A percentile compares a stretch with the other conserved stretches of the same genome.
These are phyloP conservation scores for Eupithecia insigniata DNA, from an alignment of 2,888 invertebrate species.

Conservation along the genomic window DNA sequence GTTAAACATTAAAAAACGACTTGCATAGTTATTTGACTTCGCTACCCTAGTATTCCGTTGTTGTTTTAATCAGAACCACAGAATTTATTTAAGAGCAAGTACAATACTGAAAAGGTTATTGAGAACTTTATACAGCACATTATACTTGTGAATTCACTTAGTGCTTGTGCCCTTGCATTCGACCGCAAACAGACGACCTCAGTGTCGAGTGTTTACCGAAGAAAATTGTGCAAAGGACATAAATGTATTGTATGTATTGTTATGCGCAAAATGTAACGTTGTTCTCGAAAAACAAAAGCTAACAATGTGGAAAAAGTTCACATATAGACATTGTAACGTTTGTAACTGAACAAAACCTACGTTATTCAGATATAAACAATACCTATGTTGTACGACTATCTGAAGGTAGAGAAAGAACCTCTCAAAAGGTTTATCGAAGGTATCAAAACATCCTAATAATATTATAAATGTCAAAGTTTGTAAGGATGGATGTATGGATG, in stretches of 20 bases:
- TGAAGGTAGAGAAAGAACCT: not conserved
- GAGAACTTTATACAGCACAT: constrained; percentile 1
- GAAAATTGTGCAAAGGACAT: constrained; percentile 50
- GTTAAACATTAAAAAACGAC: not conserved
- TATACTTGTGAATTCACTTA: constrained; percentile 27
- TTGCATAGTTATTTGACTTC: not conserved
- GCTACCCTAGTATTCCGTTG: not conserved
- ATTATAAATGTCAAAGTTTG: too few species aligned
- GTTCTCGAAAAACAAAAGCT: constrained; percentile 6
- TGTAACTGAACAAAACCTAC: not conserved
- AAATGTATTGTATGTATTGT: constrained; percentile 16
- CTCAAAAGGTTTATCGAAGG: not conserved
- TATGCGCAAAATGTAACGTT: constrained; percentile 9
- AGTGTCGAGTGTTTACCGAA: constrained; percentile 57
- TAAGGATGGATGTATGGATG: too few species aligned
- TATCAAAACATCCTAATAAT: not conserved
- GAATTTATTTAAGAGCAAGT: constrained; percentile 6
- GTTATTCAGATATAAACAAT: not conserved
- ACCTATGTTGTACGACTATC: not conserved
- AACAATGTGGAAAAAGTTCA: not conserved
- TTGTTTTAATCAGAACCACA: constrained; percentile 4
- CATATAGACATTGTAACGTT: not conserved
- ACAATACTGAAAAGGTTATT: constrained; percentile 9
- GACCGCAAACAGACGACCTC: constrained; percentile 56
- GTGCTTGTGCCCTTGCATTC: constrained; percentile 49